These are phyloP conservation scores for Thunnus thynnus DNA, from an alignment of 2,113 vertebrate genomes.

Conservation along the genomic window DNA sequence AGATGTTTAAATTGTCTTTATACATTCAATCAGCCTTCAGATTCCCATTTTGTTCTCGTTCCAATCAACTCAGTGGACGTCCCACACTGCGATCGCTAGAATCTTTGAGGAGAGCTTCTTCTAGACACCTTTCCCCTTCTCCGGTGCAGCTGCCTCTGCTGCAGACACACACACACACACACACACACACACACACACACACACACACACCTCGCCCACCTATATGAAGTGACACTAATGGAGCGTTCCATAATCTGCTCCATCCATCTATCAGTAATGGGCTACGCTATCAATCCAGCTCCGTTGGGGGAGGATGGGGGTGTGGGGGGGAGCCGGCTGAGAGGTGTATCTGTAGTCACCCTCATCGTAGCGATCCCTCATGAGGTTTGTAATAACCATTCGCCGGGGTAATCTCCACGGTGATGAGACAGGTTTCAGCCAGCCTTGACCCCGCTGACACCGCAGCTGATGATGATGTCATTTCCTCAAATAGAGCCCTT, in stretches of 20 bases:
- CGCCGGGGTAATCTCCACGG: constrained; percentile 58
- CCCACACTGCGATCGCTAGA: constrained; percentile 15
- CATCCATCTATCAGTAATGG: constrained; percentile 81
- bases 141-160: background rate
- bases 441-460: constrained; percentile 75
- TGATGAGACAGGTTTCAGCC: constrained; percentile 65
- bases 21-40: constrained; percentile 13
- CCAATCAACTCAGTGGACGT: constrained; percentile 4
- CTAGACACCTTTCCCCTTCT: constrained; percentile 40
- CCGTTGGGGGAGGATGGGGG: background rate
- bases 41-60: background rate
- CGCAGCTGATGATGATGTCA: constrained; percentile 79
- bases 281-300: constrained; percentile 67
- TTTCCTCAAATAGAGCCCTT: constrained; percentile 73
- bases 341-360: constrained; percentile 56
- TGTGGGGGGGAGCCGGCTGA: background rate
- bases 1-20: constrained; percentile 6
- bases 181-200: constrained; percentile 23
- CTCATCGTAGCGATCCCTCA: constrained; percentile 65
- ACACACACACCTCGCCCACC: constrained; percentile 34
- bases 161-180: constrained; percentile 27
- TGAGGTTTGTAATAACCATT: constrained; percentile 73
- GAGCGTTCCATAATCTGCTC: constrained; percentile 75
- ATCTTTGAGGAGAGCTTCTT: constrained; percentile 55
- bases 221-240: constrained; percentile 81